These are phyloP conservation scores for Nerophis ophidion DNA, from an alignment of 2,113 vertebrate genomes.

Conservation along the genomic window DNA sequence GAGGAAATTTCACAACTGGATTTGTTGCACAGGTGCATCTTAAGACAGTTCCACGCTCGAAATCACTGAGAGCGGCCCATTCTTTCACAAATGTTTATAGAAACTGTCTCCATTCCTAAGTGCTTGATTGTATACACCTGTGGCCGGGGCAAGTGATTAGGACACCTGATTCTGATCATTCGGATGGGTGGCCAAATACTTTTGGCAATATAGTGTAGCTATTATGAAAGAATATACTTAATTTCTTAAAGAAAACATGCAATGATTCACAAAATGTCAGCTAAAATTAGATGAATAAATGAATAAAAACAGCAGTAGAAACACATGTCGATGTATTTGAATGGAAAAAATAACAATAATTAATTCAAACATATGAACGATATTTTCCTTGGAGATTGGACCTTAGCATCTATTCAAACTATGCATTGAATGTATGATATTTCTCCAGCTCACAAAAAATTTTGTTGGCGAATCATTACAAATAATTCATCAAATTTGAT, in stretches of 20 bases:
- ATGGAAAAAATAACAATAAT: no score
- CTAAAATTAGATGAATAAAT: conserved; percentile 8
- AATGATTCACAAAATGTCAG: conserved; percentile 7
- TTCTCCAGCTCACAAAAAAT: conserved; percentile 33
- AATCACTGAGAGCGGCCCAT: no score
- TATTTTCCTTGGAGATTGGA: conserved; percentile 24
- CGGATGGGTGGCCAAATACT: no score
- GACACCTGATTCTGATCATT: no score
- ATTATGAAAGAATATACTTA: not conserved
- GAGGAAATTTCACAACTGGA: no score
- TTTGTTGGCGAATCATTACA: conserved; percentile 24
- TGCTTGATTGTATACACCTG: no score
- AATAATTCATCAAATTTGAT: not conserved
- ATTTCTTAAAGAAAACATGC: conserved; percentile 28
- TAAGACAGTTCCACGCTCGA: no score
- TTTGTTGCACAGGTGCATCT: no score
- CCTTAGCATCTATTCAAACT: conserved; percentile 67
- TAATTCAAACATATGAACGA: not conserved
- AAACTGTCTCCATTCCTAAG: no score
- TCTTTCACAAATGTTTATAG: no score
- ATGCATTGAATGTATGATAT: conserved; percentile 78
- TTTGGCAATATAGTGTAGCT: no score
- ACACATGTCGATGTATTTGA: not conserved
- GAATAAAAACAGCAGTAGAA: conserved; percentile 33
- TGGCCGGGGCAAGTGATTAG: no score